Base-by-base conservation (phyloP, 1,140 invertebrate genomes). In the Drosophila sulfurigaster region DNA sequence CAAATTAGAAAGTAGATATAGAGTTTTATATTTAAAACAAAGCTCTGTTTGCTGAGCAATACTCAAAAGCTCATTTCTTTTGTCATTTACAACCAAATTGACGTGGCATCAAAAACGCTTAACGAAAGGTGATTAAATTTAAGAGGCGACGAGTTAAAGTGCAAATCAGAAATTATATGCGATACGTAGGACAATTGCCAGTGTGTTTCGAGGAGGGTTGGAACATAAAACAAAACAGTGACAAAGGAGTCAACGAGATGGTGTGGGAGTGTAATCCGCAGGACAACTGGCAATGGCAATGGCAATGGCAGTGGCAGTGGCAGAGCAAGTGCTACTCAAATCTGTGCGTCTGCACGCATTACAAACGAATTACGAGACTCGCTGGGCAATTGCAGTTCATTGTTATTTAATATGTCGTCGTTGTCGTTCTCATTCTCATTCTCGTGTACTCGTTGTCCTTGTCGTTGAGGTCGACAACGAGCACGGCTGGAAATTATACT, bases 321-420 rank as follows among this genome's bases (percentile, higher is more conserved):
- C 4, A 57, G 38, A 66, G 68, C 60, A 66, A 74, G 75, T 65
- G 71, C 77, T 85, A 78, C 83, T 88, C 85, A 88, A 88, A 88
- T 88, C 83, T 89, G 83, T 88, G 83, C 83, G 85, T 89, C 81
- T 89, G 86, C 81, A 89, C 85, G 85, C 86, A 89, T 89, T 89
- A 89, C 86, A 89, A 57, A 79, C 86, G 85, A 89, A 89, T 90
- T 89, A 89, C 85, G 86, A 81, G 75, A 81, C 81, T 89, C 85
- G 75, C 78, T 89, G 78, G 86, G 86, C 86, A 89, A 89, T 89
- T 89, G 85, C 85, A 89, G 85, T 89, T 89, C 85, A 89, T 89
- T 89, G 85, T 89, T 89, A 89, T 89, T 89, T 89, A 89, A 89
- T 89, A 89, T 79, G 81, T 89, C 77, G 80, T 70, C 76, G 65